phyloP scores from a whole-genome alignment of 2,797 vertebrate genomes.

The Dicrostonyx torquatus region DNA sequence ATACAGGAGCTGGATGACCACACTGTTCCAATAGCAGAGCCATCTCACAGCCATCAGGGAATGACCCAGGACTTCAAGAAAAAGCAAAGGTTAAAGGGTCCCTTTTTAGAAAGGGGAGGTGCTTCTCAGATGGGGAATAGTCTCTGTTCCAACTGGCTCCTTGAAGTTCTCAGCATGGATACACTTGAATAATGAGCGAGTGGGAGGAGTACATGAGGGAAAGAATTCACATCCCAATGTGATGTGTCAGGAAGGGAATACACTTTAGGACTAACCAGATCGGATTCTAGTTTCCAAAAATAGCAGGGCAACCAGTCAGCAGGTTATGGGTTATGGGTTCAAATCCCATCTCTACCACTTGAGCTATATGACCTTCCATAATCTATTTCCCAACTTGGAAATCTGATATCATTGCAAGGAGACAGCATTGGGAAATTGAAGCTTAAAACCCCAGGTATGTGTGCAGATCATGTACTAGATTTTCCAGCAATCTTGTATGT shows the following conservation, averaged over 20 bases:
- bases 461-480: too few species aligned
- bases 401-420: background rate
- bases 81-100: background rate
- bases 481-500: background rate
- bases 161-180: background rate
- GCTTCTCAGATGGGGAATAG: background rate
- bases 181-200: background rate
- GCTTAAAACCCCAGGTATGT: background rate
- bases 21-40: background rate
- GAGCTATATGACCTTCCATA: background rate
- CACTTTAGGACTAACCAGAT: background rate
- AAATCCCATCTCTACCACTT: background rate
- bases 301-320: background rate
- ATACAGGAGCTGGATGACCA: background rate
- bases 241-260: background rate
- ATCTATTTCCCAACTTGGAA: background rate
- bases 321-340: constrained; percentile 1
- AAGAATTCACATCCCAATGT: too few species aligned
- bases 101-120: background rate
- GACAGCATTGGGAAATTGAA: background rate
- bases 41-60: background rate
- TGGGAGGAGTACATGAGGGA: background rate
- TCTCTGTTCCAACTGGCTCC: background rate
- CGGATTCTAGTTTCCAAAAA: background rate
- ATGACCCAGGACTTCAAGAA: background rate